Percentiles rank a stretch among this genome's conserved stretches.
Evolutionary conservation across 2,113 vertebrate species (phyloP).

Genomic region (Herpailurus yagouaroundi): DNA sequence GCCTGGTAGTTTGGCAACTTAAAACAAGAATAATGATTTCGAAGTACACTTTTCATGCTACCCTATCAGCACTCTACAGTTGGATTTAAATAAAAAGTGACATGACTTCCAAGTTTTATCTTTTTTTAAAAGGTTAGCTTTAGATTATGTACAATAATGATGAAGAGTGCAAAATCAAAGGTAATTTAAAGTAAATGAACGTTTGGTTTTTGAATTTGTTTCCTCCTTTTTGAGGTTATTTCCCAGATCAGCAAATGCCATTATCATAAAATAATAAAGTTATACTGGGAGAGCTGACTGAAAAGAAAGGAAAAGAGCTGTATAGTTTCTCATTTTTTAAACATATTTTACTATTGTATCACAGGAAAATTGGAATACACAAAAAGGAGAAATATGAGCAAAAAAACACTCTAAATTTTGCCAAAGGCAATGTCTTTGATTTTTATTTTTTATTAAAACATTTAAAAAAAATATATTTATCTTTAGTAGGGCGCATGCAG

Average conservation of each 20-base stretch:
- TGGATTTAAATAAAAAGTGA: not conserved
- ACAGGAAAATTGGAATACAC: not conserved
- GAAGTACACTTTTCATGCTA: not conserved
- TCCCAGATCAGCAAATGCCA: not conserved
- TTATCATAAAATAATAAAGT: not conserved
- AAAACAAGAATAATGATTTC: not conserved
- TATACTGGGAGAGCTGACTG: not conserved
- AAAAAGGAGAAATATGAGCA: not conserved
- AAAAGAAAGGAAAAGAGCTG: not conserved
- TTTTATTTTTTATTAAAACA: too few species aligned
- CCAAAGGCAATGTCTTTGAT: not conserved
- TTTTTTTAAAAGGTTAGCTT: not conserved
- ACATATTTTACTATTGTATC: not conserved
- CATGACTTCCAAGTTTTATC: not conserved
- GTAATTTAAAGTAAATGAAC: not conserved
- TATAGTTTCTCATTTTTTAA: not conserved
- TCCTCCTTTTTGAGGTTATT: not conserved
- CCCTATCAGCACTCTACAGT: not conserved
- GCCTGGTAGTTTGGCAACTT: not conserved
- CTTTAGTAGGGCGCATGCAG: too few species aligned
- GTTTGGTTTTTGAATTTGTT: constrained; percentile 3
- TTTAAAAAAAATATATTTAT: too few species aligned
- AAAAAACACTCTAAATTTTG: not conserved
- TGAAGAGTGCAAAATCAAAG: not conserved
- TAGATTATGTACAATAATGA: not conserved